Percentiles rank a stretch among this genome's conserved stretches.
phyloP scores from a whole-genome alignment of 2,113 vertebrate genomes.

The Malurus elegans region DNA sequence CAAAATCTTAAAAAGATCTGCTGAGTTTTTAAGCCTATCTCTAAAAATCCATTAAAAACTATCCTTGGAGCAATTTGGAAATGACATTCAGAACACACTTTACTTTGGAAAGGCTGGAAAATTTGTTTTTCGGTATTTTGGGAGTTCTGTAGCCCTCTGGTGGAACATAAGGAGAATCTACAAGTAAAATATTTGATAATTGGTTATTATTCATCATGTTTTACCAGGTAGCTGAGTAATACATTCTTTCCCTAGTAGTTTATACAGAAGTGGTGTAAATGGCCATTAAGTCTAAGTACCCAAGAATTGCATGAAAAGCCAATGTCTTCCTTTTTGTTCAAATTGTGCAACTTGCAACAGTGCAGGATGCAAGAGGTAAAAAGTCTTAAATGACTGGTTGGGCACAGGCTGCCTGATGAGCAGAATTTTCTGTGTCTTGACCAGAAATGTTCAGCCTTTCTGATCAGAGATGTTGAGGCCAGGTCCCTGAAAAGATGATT shows the following conservation, averaged over 20 bases:
- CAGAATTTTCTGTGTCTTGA: neutral
- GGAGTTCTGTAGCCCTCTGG: conserved; percentile 61
- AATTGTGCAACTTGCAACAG: neutral
- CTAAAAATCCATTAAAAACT: neutral
- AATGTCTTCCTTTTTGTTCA: neutral
- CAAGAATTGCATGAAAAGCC: neutral
- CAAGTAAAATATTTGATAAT: conserved; percentile 24
- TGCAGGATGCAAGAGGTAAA: neutral
- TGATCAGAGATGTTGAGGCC: neutral
- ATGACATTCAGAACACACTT: neutral
- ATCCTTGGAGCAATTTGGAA: neutral
- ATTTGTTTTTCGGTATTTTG: conserved; percentile 23
- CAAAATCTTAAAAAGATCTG: neutral
- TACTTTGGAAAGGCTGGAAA: conserved; percentile 19
- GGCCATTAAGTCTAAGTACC: neutral
- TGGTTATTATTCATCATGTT: neutral
- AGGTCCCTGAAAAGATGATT: neutral
- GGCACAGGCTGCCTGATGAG: neutral
- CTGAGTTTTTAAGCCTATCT: neutral
- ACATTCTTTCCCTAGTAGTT: neutral
- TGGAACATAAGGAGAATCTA: conserved; percentile 40
- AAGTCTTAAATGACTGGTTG: neutral
- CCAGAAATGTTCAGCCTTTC: neutral
- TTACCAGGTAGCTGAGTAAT: neutral
- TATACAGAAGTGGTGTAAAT: neutral